These are phyloP conservation scores for Leptinotarsa lineolata DNA, from an alignment of 1,140 invertebrate species.

Conservation along the genomic window DNA sequence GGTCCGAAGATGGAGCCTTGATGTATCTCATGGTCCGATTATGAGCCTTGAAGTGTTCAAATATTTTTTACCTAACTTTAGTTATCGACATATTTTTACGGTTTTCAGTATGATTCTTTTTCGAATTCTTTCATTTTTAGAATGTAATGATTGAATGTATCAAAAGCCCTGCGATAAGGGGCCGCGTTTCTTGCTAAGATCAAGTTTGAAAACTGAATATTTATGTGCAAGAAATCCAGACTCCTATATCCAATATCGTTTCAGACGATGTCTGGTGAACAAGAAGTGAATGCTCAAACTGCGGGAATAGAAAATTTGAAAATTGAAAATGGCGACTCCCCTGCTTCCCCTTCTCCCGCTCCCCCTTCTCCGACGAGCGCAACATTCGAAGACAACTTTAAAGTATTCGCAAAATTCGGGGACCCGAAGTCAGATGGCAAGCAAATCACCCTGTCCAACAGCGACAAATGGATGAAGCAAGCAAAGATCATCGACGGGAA, in stretches of 20 bases:
- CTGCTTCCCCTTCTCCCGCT: conserved; percentile 31
- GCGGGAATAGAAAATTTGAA: conserved; percentile 46
- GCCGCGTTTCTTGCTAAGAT: not conserved
- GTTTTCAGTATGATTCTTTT: too few species aligned
- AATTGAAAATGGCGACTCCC: conserved; percentile 44
- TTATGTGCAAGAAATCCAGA: not conserved
- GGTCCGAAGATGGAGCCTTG: too few species aligned
- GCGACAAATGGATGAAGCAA: conserved; percentile 80
- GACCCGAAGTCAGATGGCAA: conserved; percentile 70
- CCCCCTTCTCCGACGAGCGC: conserved; percentile 16
- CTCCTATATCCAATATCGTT: not conserved
- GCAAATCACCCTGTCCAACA: conserved; percentile 68
- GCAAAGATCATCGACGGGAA: conserved; percentile 70
- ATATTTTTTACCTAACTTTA: too few species aligned
- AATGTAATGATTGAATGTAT: not conserved
- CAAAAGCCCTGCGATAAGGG: not conserved
- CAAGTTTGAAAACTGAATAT: not conserved
- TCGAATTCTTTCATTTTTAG: too few species aligned
- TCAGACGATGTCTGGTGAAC: conserved; percentile 20
- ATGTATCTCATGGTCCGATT: too few species aligned
- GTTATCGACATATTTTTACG: too few species aligned
- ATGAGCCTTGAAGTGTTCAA: too few species aligned
- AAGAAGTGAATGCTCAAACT: conserved; percentile 36
- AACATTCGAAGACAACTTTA: conserved; percentile 55
- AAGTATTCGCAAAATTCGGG: conserved; percentile 71